phyloP scores from a whole-genome alignment of 2,888 invertebrate species.

The Lasius platythorax region DNA sequence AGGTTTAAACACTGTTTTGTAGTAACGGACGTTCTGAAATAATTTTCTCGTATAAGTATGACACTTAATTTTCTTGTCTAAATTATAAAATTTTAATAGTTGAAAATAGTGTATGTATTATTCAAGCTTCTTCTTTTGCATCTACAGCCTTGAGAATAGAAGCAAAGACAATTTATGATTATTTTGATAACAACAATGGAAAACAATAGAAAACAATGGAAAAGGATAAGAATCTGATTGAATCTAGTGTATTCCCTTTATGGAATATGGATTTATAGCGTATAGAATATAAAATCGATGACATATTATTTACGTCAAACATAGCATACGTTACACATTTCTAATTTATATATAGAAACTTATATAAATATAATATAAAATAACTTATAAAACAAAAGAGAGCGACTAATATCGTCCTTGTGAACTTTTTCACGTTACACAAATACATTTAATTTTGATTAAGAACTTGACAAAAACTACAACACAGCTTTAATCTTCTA shows the following conservation, averaged over 20 bases:
- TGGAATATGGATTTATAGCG: too few relatives aligned
- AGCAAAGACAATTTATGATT: neutral
- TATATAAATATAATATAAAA: too few relatives aligned
- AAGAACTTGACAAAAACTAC: too few relatives aligned
- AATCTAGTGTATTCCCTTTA: neutral
- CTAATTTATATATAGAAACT: too few relatives aligned
- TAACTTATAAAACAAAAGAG: too few relatives aligned
- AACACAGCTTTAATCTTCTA: too few relatives aligned
- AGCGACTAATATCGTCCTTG: too few relatives aligned
- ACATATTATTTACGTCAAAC: neutral
- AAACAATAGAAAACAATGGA: too few relatives aligned
- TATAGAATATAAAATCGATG: neutral
- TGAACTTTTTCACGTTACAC: too few relatives aligned
- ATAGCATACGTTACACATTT: too few relatives aligned
- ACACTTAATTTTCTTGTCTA: neutral
- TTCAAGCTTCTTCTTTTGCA: neutral
- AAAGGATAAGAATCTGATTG: neutral
- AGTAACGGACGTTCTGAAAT: neutral
- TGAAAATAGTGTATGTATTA: neutral
- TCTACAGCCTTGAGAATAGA: neutral
- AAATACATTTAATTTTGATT: too few relatives aligned
- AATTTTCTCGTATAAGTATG: neutral
- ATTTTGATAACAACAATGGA: neutral
- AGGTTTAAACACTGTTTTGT: neutral
- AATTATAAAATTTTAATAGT: neutral